These are phyloP conservation scores for Hucho hucho DNA, from an alignment of 2,113 vertebrate species.

Conservation along the genomic window DNA sequence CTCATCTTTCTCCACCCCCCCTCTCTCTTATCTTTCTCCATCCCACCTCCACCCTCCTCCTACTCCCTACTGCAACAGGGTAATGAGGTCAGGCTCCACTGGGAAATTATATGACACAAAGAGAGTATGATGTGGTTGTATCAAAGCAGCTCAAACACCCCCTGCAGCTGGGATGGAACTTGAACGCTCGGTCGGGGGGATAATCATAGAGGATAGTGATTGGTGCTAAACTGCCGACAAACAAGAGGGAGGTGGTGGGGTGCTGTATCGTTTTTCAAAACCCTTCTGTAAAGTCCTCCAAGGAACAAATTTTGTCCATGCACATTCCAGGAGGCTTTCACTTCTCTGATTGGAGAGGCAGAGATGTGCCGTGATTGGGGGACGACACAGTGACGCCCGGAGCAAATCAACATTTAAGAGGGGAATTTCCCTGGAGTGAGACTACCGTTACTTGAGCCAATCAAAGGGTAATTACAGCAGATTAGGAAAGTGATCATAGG, in stretches of 20 bases:
- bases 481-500: background rate
- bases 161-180: no score
- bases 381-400: no score
- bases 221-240: no score
- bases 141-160: background rate
- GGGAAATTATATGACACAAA: background rate
- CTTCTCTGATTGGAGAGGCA: background rate
- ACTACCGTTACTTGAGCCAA: background rate
- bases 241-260: no score
- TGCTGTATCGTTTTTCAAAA: background rate
- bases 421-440: background rate
- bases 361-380: background rate
- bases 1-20: background rate
- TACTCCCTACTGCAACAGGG: background rate
- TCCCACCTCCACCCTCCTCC: background rate
- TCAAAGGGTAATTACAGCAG: background rate
- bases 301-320: background rate
- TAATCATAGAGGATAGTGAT: no score
- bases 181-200: no score
- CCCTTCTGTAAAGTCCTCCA: background rate
- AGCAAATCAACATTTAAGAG: conserved; percentile 4
- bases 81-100: conserved; percentile 9
- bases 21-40: no score
- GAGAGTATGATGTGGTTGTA: background rate
- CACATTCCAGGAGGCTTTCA: background rate